Evolutionary conservation across 2,113 vertebrate species (phyloP).

Genomic region (Pagrus major): DNA sequence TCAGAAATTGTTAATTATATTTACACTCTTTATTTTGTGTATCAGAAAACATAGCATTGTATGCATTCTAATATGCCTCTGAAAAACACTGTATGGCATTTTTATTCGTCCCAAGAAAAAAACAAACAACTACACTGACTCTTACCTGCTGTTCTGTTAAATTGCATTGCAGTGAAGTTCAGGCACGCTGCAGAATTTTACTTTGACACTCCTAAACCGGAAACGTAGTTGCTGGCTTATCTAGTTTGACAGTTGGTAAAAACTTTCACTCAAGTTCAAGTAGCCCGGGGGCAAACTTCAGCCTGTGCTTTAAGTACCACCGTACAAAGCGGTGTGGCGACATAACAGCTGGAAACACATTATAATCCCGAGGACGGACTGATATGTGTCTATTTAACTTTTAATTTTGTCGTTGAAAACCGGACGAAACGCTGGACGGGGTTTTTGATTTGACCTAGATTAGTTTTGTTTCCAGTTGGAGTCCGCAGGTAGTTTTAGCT

Average conservation of each 20-base stretch:
- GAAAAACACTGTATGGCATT: not conserved
- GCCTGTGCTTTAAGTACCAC: too few relatives aligned
- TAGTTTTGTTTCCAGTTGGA: conserved; percentile 5
- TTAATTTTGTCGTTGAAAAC: not conserved
- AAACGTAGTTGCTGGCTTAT: not conserved
- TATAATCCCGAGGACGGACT: too few relatives aligned
- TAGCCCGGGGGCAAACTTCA: not conserved
- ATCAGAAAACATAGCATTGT: not conserved
- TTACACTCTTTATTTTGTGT: not conserved
- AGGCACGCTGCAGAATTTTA: conserved; percentile 13
- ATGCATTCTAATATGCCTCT: not conserved
- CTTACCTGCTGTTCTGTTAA: too few relatives aligned
- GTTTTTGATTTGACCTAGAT: conserved; percentile 70
- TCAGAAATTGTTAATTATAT: too few relatives aligned
- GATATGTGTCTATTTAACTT: not conserved
- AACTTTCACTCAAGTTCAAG: not conserved
- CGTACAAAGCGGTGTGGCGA: accelerated
- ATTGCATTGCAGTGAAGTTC: too few relatives aligned
- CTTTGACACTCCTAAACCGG: conserved; percentile 12
- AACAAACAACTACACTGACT: too few relatives aligned
- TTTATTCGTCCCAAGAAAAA: too few relatives aligned
- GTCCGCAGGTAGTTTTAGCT: not conserved
- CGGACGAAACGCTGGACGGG: not conserved
- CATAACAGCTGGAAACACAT: not conserved
- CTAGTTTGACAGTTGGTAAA: not conserved